Conservation (phyloP, 2,888 invertebrate species). For the Drosophila maculinotata region DNA sequence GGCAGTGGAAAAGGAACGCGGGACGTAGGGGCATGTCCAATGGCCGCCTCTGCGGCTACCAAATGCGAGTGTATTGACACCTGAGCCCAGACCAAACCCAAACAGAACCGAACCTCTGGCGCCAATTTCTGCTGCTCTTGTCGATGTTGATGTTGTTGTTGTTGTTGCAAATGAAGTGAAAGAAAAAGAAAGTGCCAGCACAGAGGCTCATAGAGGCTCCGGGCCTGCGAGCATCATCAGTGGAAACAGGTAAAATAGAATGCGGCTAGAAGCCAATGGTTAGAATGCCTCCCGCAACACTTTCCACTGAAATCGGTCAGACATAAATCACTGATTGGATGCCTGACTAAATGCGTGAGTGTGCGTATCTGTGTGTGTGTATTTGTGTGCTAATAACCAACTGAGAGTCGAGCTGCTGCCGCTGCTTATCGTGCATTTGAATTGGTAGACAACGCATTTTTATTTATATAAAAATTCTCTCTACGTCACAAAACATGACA, state of each 20-base stretch:
- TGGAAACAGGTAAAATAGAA: conserved; percentile 41
- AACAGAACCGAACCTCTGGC: conserved; percentile 48
- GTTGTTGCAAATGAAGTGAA: conserved; percentile 48
- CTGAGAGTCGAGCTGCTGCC: conserved; percentile 51
- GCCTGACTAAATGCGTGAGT: conserved; percentile 31
- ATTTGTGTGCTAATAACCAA: conserved; percentile 65
- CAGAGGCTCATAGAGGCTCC: conserved; percentile 18
- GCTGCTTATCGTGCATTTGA: conserved; percentile 69
- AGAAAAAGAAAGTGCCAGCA: conserved; percentile 72
- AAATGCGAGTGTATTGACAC: conserved; percentile 73
- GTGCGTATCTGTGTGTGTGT: conserved; percentile 8
- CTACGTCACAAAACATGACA: conserved; percentile 71
- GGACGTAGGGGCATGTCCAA: conserved; percentile 32
- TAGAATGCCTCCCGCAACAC: conserved; percentile 36
- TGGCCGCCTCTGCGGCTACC: conserved; percentile 73
- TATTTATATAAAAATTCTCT: conserved; percentile 60
- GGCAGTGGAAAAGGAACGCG: neutral
- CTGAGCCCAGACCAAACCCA: conserved; percentile 60
- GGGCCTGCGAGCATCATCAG: neutral
- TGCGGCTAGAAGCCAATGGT: conserved; percentile 25
- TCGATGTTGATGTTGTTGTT: conserved; percentile 1
- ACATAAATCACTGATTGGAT: conserved; percentile 68
- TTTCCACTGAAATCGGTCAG: conserved; percentile 63
- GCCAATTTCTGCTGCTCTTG: conserved; percentile 40
- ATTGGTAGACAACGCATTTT: conserved; percentile 72